Evolutionary conservation across 2,797 vertebrate species (phyloP).

Genomic region (Okamejei kenojei): DNA sequence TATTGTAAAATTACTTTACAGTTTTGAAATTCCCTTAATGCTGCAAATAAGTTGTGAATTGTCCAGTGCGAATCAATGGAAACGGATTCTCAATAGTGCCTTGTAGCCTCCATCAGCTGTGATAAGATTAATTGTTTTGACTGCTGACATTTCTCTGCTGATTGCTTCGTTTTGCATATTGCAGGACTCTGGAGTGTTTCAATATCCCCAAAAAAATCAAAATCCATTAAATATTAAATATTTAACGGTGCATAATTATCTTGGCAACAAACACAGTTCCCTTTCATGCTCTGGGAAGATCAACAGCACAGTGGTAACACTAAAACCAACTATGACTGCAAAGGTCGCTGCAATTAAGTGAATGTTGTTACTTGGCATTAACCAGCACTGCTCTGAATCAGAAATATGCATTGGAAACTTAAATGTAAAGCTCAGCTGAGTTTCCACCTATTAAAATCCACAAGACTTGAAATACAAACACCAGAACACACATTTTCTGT

Average conservation of each 20-base stretch:
- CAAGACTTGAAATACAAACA: background rate
- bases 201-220: background rate
- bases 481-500: too few relatives aligned
- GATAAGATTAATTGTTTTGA: background rate
- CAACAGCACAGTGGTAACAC: background rate
- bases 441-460: background rate
- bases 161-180: background rate
- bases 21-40: background rate
- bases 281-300: background rate
- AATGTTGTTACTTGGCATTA: background rate
- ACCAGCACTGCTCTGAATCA: background rate
- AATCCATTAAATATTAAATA: slow-evolving; percentile 12
- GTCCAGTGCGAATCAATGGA: background rate
- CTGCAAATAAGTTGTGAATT: background rate
- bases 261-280: background rate
- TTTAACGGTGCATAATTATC: background rate
- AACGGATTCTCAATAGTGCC: background rate
- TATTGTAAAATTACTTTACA: background rate
- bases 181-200: background rate
- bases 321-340: background rate
- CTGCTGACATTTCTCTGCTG: background rate
- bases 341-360: background rate
- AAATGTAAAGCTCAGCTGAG: background rate
- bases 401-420: background rate
- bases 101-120: background rate